These are phyloP conservation scores for Aphidius colemani DNA, from an alignment of 2,888 invertebrate species.

Conservation along the genomic window DNA sequence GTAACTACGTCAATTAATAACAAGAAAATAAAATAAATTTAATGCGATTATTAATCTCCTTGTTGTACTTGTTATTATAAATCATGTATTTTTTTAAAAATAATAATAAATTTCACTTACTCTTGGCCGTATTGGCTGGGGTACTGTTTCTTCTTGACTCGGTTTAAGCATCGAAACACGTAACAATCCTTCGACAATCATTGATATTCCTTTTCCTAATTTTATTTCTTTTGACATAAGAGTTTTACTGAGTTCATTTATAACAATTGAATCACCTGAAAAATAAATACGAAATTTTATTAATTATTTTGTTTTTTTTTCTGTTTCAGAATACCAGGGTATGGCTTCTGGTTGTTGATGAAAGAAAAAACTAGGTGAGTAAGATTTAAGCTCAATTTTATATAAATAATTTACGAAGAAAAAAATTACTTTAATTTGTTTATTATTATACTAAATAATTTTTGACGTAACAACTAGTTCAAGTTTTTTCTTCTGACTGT, in stretches of 20 bases:
- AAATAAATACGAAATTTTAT: slow-evolving; percentile 13
- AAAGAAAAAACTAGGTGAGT: no score
- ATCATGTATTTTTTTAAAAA: not conserved
- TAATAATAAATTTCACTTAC: slow-evolving; percentile 49
- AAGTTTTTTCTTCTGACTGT: slow-evolving; percentile 4
- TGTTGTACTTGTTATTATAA: no score
- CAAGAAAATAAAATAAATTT: not conserved
- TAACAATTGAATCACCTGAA: slow-evolving; percentile 48
- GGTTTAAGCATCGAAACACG: slow-evolving; percentile 64
- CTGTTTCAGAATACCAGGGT: no score
- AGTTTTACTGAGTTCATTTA: slow-evolving; percentile 45
- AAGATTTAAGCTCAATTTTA: no score
- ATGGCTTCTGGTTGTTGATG: no score
- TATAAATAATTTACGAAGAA: no score
- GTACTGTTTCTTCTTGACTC: slow-evolving; percentile 63
- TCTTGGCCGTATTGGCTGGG: slow-evolving; percentile 62
- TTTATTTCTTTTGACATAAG: slow-evolving; percentile 47
- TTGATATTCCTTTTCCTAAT: slow-evolving; percentile 50
- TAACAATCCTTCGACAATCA: slow-evolving; percentile 65
- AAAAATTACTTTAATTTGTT: no score
- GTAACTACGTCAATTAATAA: slow-evolving; percentile 40
- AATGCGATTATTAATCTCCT: no score
- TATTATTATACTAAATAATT: no score
- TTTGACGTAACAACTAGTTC: not conserved
- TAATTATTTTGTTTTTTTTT: no score